phyloP scores from a whole-genome alignment of 2,797 vertebrate genomes.

The Dromococcyx pavoninus region DNA sequence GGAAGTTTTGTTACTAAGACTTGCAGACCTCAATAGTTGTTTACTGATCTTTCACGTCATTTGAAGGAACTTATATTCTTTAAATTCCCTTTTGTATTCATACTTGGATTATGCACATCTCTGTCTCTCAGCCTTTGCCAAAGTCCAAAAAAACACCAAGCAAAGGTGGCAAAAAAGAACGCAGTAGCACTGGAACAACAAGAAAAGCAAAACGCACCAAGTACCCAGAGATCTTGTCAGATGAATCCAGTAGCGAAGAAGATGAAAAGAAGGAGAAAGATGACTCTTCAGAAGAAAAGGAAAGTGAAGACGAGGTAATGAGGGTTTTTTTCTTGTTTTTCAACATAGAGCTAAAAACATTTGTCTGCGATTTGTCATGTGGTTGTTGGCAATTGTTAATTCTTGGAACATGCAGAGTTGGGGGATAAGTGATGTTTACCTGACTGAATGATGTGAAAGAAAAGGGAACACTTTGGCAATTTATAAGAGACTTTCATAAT shows the following conservation, averaged over 20 bases:
- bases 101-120: background rate
- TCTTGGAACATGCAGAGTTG: background rate
- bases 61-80: background rate
- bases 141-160: slow-evolving; percentile 82
- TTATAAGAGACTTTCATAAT: background rate
- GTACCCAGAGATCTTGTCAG: slow-evolving; percentile 92
- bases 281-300: slow-evolving; percentile 84
- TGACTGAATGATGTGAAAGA: background rate
- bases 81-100: background rate
- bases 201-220: slow-evolving; percentile 81
- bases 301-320: slow-evolving; percentile 79
- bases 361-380: background rate
- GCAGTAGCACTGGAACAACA: slow-evolving; percentile 78
- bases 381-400: background rate
- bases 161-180: slow-evolving; percentile 82
- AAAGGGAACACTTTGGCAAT: no score
- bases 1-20: background rate
- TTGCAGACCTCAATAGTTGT: background rate
- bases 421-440: background rate
- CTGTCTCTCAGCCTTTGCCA: slow-evolving; percentile 72
- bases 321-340: background rate
- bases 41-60: background rate
- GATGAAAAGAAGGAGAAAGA: slow-evolving; percentile 83
- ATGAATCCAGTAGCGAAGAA: slow-evolving; percentile 91
- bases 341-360: background rate